phyloP scores from a whole-genome alignment of 2,113 vertebrate species.

The Rhineura floridana region DNA sequence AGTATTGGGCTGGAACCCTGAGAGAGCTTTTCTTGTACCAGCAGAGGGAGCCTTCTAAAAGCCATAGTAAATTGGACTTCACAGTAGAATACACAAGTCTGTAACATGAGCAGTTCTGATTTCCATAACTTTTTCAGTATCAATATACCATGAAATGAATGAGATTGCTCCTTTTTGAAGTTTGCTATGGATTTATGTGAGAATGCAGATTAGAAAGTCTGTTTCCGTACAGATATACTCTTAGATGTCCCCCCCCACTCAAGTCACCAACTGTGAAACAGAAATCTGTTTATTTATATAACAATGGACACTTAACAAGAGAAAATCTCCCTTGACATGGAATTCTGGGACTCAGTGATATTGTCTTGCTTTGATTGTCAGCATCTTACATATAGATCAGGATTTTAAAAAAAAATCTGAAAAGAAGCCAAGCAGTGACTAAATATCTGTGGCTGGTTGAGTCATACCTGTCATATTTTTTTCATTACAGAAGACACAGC shows the following conservation, averaged over 20 bases:
- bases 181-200: conserved; percentile 2
- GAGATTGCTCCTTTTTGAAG: conserved; percentile 15
- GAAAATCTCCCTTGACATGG: rapidly evolving
- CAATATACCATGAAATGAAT: background rate
- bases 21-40: background rate
- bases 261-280: background rate
- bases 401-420: conserved; percentile 5
- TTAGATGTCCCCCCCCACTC: background rate
- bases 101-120: conserved; percentile 1
- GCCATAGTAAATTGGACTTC: background rate
- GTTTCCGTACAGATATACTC: background rate
- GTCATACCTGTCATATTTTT: conserved; percentile 22
- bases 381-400: background rate
- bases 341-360: background rate
- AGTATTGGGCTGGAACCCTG: background rate
- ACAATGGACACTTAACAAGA: background rate
- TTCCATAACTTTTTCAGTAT: conserved; percentile 24
- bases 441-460: conserved; percentile 18
- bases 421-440: conserved; percentile 21
- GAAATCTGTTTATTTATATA: background rate
- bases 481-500: conserved; percentile 33
- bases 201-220: background rate
- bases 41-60: conserved; percentile 63
- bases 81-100: rapidly evolving
- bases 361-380: conserved; percentile 9